Base-by-base conservation (phyloP, 2,888 invertebrate species). In the Lucinisca nassula region DNA sequence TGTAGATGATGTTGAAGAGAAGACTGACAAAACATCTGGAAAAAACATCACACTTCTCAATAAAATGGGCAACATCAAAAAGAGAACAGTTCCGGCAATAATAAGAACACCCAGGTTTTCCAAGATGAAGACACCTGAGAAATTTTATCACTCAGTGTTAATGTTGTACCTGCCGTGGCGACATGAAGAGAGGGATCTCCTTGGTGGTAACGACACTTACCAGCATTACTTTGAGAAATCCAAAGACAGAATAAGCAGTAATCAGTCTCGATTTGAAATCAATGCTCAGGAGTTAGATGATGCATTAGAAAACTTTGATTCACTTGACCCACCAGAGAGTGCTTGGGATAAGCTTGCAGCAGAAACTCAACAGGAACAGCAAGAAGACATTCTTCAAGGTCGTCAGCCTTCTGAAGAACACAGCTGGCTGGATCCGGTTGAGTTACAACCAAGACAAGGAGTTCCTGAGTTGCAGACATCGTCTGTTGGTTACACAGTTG, bases 171-270 rank as follows among this genome's bases (percentile, higher is more conserved):
- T 12, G 70, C 79, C 67, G 40, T 70, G 67, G 3, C 70, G 21
- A 45, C 38, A 37, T 72, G 73, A 72, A 72, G 10, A 72, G 73
- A 72, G 27, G 30, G 73, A 72, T 80, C 79, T 40, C 32, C 61
- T 37, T 12, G 61, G 8, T 61, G 61, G 61, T 12, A 12, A 12
- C 21, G 61, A 61, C 30, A 61, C 12, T 12, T 61, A 61, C 21
- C 10, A 61, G 21, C 61, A 61, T 8, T 21, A 61, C 21, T 61
- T 27, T 61, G 12, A 61, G 21, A 12, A n/a, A 27, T 6, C 21
- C 24, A 61, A 61, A 61, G 61, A 30, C 12, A 61, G 12, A 8
- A 61, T 61, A 27, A 30, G 17, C 17, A 49, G 51, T 14, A 49
- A 49, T 49, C 14, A 14, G 51, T 49, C 51, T 49, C 14, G 14